These are phyloP conservation scores for Elaphurus davidianus DNA, from an alignment of 2,113 vertebrate species.

Conservation along the genomic window DNA sequence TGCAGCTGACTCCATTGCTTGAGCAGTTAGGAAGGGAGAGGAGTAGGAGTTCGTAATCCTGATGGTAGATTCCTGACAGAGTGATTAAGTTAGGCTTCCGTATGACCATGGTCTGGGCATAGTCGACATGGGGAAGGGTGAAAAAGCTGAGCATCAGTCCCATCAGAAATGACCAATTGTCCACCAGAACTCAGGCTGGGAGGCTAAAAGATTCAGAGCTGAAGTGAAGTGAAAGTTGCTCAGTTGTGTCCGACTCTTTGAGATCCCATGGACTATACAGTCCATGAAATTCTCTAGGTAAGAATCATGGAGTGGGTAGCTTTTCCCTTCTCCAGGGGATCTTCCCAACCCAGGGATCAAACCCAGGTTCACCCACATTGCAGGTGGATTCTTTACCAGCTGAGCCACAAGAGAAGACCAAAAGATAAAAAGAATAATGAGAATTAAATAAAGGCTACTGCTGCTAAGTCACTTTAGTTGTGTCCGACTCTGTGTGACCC, in stretches of 20 bases:
- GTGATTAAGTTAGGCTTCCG: neutral
- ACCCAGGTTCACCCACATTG: neutral
- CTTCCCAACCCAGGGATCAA: neutral
- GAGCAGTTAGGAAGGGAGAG: neutral
- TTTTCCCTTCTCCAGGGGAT: neutral
- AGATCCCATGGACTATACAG: neutral
- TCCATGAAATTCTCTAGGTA: neutral
- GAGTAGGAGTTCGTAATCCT: neutral
- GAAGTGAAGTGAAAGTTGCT: neutral
- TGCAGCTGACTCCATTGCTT: neutral
- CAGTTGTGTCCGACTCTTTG: neutral
- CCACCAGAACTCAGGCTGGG: neutral
- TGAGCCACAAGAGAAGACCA: neutral
- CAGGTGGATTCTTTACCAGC: neutral
- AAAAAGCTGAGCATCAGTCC: neutral
- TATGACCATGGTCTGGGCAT: neutral
- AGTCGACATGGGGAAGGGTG: neutral
- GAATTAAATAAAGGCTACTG: neutral
- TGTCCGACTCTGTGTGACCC: too few relatives aligned
- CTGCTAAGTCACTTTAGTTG: too few relatives aligned
- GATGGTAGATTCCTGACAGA: neutral
- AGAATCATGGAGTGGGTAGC: neutral
- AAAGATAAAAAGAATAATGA: neutral
- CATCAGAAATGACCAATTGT: neutral
- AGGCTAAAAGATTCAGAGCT: neutral